These are phyloP conservation scores for Gymnocypris eckloni DNA, from an alignment of 2,797 vertebrate genomes.

Conservation along the genomic window DNA sequence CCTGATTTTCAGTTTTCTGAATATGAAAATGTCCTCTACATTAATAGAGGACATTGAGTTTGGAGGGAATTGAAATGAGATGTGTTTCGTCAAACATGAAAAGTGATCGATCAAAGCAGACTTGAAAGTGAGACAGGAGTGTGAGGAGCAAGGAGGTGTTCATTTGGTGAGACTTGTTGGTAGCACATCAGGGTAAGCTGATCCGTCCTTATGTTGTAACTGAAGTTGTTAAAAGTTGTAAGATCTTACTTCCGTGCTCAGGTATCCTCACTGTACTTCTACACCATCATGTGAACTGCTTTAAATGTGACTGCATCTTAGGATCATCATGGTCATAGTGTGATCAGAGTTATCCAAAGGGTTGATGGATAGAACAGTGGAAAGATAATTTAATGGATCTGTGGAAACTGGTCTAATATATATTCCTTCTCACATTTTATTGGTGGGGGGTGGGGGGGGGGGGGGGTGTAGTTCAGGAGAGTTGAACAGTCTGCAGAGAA, in stretches of 20 bases:
- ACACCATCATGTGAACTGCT: neutral
- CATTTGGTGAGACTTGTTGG: neutral
- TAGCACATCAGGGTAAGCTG: neutral
- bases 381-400: neutral
- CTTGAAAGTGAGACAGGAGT: neutral
- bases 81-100: neutral
- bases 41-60: neutral
- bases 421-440: too few species aligned
- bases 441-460: neutral
- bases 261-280: neutral
- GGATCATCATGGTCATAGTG: neutral
- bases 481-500: constrained; percentile 16
- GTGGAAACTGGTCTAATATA: neutral
- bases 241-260: neutral
- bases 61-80: neutral
- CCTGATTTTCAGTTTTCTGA: neutral
- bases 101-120: neutral
- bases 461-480: neutral
- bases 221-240: neutral
- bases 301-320: neutral
- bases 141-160: neutral
- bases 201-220: neutral
- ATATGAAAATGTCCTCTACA: neutral
- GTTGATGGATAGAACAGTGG: neutral
- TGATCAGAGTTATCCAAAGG: neutral